Base-by-base conservation (phyloP, 1,140 invertebrate genomes). In the Aphelenchoides avenae region DNA sequence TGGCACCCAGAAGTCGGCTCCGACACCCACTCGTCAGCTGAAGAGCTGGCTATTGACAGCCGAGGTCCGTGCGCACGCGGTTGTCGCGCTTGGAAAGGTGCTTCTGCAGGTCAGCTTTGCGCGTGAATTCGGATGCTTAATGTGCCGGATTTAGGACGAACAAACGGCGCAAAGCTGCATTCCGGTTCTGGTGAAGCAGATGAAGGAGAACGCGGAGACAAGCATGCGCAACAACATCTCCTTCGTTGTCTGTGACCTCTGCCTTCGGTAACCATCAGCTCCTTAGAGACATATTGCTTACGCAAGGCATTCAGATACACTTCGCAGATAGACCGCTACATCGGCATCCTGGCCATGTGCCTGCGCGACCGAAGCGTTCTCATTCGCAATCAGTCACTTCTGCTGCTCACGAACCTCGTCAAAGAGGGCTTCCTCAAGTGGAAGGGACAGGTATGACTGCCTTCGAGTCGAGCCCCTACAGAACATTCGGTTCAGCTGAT, bases 191-290 rank as follows among this genome's bases (percentile, higher is more conserved):
- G 77, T 77, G 7, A 44, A 75, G 37, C 78, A 80, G 51, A 48
- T 80, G 24, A 75, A 78, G 36, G 68, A 64, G 13, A 78, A 75
- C 6, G 34, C 36, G 5, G 76, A 79, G 42, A 55, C 69, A 20
- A 64, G 67, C 7, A 70, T 80, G 5, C 51, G 79, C 22, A 80
- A 80, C 58, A 80, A 79, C 55, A 75, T 80, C 13, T 64, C 80
- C 33, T 73, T 80, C 31, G 71, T 79, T 26, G 62, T 80, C 51
- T 75, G 76, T 63, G 79, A 80, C 61, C 63, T 80, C 4, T 79
- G 78, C 58, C 65, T 78, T 41, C 74, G 78, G 78, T 79, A 51
- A 42, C 49, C 27, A 13, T 22, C 36, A 15, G 1, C 2, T 20
- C 42, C 11, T 7, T 52, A 50, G 22, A 49, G 52, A 37, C n/a